Conservation (phyloP, 53 echinoderm and acorn worm genomes). For the Hippasteria phrygiana region DNA sequence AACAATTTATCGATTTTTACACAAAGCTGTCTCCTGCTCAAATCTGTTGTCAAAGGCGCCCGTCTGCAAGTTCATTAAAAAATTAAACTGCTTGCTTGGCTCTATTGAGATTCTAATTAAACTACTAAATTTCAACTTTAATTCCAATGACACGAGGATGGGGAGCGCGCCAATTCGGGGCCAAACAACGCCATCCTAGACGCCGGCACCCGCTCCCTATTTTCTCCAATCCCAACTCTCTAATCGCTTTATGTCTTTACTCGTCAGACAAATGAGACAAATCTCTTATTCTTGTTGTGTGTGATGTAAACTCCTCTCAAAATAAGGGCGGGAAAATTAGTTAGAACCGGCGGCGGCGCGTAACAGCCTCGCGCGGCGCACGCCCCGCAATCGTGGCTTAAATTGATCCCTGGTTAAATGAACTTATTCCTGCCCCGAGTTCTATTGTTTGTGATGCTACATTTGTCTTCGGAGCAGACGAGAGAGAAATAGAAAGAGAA, state of each 20-base stretch:
- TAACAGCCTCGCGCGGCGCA: background rate
- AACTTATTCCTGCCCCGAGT: background rate
- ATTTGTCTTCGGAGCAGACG: background rate
- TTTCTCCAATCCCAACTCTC: background rate
- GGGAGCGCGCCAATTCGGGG: background rate
- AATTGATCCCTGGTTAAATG: background rate
- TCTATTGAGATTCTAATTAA: background rate
- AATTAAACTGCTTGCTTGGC: conserved; percentile 1
- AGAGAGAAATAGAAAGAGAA: background rate
- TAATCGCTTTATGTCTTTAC: background rate
- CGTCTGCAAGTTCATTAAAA: background rate
- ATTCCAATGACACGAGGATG: background rate
- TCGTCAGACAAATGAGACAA: no score
- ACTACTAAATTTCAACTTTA: background rate
- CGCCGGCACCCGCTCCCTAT: background rate
- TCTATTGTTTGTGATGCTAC: background rate
- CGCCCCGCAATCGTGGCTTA: background rate
- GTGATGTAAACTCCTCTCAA: background rate
- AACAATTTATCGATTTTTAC: conserved; percentile 14
- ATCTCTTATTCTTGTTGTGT: no score
- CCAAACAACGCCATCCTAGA: background rate
- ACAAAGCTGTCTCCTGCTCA: background rate
- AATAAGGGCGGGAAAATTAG: background rate
- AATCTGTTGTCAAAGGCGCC: conserved; percentile 24
- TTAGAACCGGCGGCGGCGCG: background rate